These are phyloP conservation scores for Peribatodes rhomboidaria DNA, from an alignment of 2,888 invertebrate species.

Conservation along the genomic window DNA sequence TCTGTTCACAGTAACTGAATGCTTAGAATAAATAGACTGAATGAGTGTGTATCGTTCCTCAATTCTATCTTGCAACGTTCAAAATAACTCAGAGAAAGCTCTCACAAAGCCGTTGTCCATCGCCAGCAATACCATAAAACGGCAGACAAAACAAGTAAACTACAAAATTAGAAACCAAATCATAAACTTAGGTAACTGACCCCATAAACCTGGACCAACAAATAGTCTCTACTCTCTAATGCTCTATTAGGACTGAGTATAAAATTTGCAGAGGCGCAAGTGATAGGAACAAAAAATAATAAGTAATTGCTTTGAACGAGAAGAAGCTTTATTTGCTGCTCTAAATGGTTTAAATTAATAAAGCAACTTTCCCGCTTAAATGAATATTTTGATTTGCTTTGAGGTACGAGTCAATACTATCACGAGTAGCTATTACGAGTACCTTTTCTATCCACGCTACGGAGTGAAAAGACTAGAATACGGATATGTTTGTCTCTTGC, in stretches of 20 bases:
- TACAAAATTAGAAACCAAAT: slow-evolving; percentile 26
- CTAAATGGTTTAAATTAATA: too few species aligned
- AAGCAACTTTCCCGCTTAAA: too few species aligned
- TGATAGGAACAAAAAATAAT: not conserved
- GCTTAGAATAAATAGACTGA: too few species aligned
- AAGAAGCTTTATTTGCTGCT: not conserved
- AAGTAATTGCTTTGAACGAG: too few species aligned
- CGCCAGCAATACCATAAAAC: slow-evolving; percentile 1
- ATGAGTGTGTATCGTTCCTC: not conserved
- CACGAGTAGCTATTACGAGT: too few species aligned
- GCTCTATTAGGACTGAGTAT: not conserved
- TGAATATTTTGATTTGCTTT: too few species aligned
- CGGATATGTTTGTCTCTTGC: too few species aligned
- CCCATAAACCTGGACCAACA: slow-evolving; percentile 22
- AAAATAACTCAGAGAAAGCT: not conserved
- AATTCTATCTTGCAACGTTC: not conserved
- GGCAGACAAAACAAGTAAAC: slow-evolving; percentile 9
- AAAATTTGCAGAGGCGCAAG: not conserved
- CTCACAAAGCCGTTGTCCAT: slow-evolving; percentile 3
- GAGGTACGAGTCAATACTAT: too few species aligned
- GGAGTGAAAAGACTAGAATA: too few species aligned
- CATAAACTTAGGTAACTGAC: slow-evolving; percentile 24
- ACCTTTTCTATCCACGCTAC: too few species aligned
- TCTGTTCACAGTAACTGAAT: too few species aligned
- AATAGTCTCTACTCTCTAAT: not conserved